phyloP scores from a whole-genome alignment of 2,888 invertebrate species.

The Trachelus iudaicus region DNA sequence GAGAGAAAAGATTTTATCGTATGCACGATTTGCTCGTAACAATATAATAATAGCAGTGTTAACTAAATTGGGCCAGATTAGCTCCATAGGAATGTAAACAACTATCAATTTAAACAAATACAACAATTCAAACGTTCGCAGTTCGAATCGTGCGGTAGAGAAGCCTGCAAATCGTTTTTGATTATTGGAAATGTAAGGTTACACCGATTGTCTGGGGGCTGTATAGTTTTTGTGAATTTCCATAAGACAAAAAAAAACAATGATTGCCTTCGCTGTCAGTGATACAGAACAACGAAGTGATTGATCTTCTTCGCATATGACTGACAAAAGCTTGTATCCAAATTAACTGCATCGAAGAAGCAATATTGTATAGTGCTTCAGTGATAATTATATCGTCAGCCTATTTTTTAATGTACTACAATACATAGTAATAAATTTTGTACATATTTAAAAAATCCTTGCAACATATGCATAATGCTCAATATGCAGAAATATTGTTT shows the following conservation, averaged over 20 bases:
- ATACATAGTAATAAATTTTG: not conserved
- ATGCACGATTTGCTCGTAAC: not conserved
- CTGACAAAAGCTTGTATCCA: not conserved
- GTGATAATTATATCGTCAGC: not conserved
- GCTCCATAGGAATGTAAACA: constrained; percentile 51
- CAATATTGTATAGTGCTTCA: not conserved
- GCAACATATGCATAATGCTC: not conserved
- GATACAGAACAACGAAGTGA: not conserved
- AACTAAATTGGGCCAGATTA: constrained; percentile 31
- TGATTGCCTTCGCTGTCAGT: not conserved
- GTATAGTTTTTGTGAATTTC: not conserved
- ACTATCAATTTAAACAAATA: constrained; percentile 12
- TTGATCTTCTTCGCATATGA: not conserved
- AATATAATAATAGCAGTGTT: not conserved
- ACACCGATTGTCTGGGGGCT: not conserved
- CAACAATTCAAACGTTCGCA: not conserved
- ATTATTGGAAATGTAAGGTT: not conserved
- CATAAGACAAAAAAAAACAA: not conserved
- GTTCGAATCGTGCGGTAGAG: not conserved
- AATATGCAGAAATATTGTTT: constrained; percentile 7
- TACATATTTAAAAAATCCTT: not conserved
- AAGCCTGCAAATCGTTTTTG: not conserved
- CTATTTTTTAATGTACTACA: not conserved
- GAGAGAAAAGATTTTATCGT: not conserved
- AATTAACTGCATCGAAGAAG: not conserved